Conservation (phyloP, 2,113 vertebrate species). For the Xiphorhynchus elegans region DNA sequence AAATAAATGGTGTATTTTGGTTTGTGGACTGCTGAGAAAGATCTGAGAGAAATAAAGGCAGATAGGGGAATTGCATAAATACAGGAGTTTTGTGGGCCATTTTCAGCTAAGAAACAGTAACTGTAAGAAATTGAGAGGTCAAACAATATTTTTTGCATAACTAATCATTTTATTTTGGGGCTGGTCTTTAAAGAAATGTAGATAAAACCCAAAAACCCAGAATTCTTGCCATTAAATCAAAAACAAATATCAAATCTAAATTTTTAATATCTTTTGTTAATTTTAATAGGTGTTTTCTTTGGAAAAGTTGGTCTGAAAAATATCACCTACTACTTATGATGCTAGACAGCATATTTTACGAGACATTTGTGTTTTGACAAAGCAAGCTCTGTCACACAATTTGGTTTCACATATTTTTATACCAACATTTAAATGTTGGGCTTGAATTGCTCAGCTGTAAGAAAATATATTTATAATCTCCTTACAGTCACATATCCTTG, state of each 20-base stretch:
- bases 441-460: conserved; percentile 54
- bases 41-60: not conserved
- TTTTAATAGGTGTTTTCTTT: not conserved
- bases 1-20: not conserved
- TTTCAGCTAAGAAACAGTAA: not conserved
- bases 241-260: not conserved
- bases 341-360: conserved; percentile 55
- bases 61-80: not conserved
- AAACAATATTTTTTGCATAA: not conserved
- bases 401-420: conserved; percentile 54
- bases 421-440: conserved; percentile 59
- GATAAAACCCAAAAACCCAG: not conserved
- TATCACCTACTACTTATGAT: not conserved
- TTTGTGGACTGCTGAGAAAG: not conserved
- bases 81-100: rapidly evolving
- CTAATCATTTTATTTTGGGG: not conserved
- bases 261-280: not conserved
- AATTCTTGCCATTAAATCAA: not conserved
- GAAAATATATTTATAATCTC: conserved; percentile 55
- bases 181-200: not conserved
- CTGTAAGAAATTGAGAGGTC: not conserved
- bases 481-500: not conserved
- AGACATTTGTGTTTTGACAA: conserved; percentile 71
- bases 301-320: not conserved
- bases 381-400: conserved; percentile 58